A percentile compares a stretch with the other conserved stretches of the same genome.
Evolutionary conservation across 2,113 vertebrate genomes (phyloP).

Genomic region (Patagioenas fasciata): DNA sequence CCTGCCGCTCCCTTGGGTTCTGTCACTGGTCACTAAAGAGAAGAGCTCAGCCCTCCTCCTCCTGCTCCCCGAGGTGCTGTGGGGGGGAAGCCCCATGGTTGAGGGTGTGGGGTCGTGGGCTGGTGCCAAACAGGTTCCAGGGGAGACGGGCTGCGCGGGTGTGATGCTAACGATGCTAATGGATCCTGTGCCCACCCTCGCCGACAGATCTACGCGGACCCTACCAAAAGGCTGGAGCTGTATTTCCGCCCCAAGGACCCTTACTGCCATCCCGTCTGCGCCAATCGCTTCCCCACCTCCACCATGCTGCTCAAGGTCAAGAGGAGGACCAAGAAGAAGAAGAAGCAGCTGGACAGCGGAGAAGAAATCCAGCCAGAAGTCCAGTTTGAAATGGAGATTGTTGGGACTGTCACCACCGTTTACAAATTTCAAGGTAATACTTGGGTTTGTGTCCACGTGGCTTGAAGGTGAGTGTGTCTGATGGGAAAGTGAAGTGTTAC

Average conservation of each 20-base stretch:
- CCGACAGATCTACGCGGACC: slow-evolving; percentile 83
- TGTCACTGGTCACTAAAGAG: too few relatives aligned
- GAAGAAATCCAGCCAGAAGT: neutral
- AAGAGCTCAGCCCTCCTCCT: too few relatives aligned
- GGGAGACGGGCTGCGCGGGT: rapidly evolving
- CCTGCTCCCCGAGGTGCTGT: neutral
- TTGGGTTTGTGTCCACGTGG: rapidly evolving
- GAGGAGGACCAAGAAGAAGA: slow-evolving; percentile 71
- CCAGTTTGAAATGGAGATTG: slow-evolving; percentile 81
- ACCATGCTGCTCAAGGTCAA: slow-evolving; percentile 87
- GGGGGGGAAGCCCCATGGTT: neutral
- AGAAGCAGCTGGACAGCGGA: neutral
- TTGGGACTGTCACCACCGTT: slow-evolving; percentile 86
- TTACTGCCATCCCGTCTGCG: slow-evolving; percentile 91
- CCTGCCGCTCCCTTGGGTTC: too few relatives aligned
- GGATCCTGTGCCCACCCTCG: neutral
- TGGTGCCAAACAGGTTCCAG: rapidly evolving
- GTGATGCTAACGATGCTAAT: neutral
- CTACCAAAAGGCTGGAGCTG: slow-evolving; percentile 88
- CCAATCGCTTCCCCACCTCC: slow-evolving; percentile 89
- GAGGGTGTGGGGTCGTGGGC: neutral
- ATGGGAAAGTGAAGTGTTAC: neutral
- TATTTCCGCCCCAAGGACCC: slow-evolving; percentile 92
- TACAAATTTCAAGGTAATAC: slow-evolving; percentile 94
- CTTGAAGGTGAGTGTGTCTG: neutral